Conservation (phyloP, 2,113 vertebrate species). For the Platycercus adscitus region DNA sequence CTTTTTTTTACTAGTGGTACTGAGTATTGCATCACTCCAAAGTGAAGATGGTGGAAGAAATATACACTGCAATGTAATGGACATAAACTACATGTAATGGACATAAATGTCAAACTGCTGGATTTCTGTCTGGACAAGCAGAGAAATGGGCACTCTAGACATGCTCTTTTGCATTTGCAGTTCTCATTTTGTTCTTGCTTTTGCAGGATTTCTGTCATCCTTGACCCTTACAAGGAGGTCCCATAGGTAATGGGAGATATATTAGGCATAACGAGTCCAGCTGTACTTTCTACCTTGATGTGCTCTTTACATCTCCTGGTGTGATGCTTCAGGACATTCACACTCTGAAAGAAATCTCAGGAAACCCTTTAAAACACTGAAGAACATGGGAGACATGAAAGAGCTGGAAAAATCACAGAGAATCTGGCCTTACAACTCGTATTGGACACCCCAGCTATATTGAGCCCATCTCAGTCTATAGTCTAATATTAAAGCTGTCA, state of each 20-base stretch:
- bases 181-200: neutral
- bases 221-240: neutral
- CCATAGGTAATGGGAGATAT: neutral
- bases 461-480: neutral
- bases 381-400: neutral
- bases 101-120: neutral
- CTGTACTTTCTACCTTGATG: neutral
- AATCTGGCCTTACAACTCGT: neutral
- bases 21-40: neutral
- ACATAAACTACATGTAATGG: neutral
- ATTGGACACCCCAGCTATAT: neutral
- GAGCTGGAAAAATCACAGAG: neutral
- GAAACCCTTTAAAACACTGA: neutral
- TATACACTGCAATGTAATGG: fast-evolving
- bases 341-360: neutral
- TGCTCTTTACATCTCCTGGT: neutral
- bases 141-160: neutral
- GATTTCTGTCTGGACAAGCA: neutral
- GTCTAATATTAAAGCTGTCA: neutral
- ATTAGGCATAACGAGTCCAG: fast-evolving
- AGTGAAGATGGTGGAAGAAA: neutral
- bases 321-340: neutral
- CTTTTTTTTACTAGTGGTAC: neutral
- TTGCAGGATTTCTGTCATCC: neutral
- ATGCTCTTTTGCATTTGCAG: neutral